A percentile compares a stretch with the other conserved stretches of the same genome.
These are phyloP conservation scores for Poecilobothrus nobilitatus DNA, from an alignment of 2,888 invertebrate species.

Conservation along the genomic window DNA sequence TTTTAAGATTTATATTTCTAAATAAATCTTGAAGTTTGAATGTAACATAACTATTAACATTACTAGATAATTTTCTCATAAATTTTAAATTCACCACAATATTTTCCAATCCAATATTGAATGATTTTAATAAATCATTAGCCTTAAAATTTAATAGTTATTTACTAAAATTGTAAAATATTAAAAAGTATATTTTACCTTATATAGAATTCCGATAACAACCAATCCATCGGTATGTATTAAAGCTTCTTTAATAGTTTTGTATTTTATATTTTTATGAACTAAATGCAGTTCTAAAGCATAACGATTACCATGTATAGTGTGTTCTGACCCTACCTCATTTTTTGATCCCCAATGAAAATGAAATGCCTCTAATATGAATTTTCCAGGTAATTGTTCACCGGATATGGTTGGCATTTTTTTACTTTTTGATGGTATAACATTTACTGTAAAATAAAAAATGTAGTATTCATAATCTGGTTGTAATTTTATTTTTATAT, in stretches of 20 bases:
- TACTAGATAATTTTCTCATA: neutral
- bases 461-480: too few species aligned
- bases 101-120: neutral
- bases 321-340: conserved; percentile 63
- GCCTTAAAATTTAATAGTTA: neutral
- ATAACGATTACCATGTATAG: conserved; percentile 57
- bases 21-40: neutral
- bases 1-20: neutral
- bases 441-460: neutral
- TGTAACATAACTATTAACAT: neutral
- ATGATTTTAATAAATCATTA: neutral
- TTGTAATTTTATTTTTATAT: neutral
- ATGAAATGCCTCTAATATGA: neutral
- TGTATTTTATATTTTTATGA: conserved; percentile 59
- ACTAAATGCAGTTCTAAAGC: conserved; percentile 70
- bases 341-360: conserved; percentile 63
- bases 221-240: conserved; percentile 61
- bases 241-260: conserved; percentile 49
- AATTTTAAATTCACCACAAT: neutral
- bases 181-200: conserved; percentile 40
- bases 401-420: neutral
- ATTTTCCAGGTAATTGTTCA: neutral
- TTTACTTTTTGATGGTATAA: neutral
- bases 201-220: conserved; percentile 65
- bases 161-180: neutral